Evolutionary conservation across 2,888 invertebrate species (phyloP), one percentile per base, ranked within the genome.

Genomic region (Harpalus rufipes): DNA sequence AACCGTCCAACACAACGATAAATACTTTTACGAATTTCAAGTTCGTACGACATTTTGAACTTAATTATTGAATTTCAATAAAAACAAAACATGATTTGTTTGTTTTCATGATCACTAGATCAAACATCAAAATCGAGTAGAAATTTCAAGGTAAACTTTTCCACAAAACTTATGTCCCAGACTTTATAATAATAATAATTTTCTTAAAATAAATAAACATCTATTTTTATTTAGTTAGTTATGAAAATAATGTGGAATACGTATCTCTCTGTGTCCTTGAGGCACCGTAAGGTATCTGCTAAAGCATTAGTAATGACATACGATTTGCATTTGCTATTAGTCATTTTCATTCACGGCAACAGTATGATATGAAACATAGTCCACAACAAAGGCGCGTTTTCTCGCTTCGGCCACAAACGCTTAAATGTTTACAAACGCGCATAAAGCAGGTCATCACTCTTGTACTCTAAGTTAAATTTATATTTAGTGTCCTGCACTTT

Each of bases 401-500:
- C 39, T 41, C 39, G 68, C 68, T 21, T 10, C 7, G 32, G 44
- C 39, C 41, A n/a, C 39, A 10, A 51, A 16, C 78, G 41, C 21
- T 78, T 58, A 58, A 78, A 78, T 78, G 78, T 78, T 78, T 58
- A 78, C 58, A 78, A 78, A 56, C 14, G 32, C 7, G 32, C 56
- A 58, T 58, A 78, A 58, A 78, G 25, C 78, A 58, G 78, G 78
- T 78, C 78, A 78, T 78, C 78, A 78, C 58, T 78, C 78, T 78
- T 78, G 25, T 16, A 44, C 44, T 5, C 32, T 74, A 74, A 74
- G 51, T 74, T 58, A 58, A 78, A 78, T 83, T 58, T 83, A 83
- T 74, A 74, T 83, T 74, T 76, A 83, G 83, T 83, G 61, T 39
- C 59, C 16, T 74, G 61, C 59, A 83, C 83, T 83, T 83, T 74